Percentiles rank a stretch among this genome's conserved stretches.
Evolutionary conservation across 2,888 invertebrate genomes (phyloP).

Genomic region (Phaonia tiefii): DNA sequence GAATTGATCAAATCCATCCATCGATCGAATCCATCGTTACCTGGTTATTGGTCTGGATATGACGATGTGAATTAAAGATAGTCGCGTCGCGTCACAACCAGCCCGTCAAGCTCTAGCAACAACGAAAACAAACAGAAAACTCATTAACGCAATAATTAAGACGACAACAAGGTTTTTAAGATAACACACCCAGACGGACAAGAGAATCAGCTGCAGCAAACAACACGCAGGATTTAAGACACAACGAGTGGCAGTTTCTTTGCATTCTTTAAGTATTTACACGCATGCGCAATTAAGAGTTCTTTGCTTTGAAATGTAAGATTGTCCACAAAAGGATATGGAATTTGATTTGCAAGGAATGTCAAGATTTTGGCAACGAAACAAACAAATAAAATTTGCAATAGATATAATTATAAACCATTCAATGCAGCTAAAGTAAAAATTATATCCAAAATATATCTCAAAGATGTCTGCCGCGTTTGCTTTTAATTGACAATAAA

Average conservation of each 20-base stretch:
- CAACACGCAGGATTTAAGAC: conserved; percentile 53
- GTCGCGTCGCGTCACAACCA: conserved; percentile 2
- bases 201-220: conserved; percentile 25
- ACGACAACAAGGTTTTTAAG: conserved; percentile 72
- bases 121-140: conserved; percentile 67
- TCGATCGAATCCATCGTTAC: conserved; percentile 58
- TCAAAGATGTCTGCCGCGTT: too few relatives aligned
- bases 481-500: too few relatives aligned
- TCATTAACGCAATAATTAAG: conserved; percentile 75
- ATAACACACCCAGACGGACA: conserved; percentile 61
- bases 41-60: conserved; percentile 57
- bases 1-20: conserved; percentile 65
- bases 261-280: neutral
- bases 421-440: too few relatives aligned
- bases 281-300: conserved; percentile 1
- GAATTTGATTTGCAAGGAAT: too few relatives aligned
- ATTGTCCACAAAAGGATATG: too few relatives aligned
- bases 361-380: too few relatives aligned
- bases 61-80: conserved; percentile 34
- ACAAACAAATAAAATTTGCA: too few relatives aligned
- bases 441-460: too few relatives aligned
- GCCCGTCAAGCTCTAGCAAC: conserved; percentile 5
- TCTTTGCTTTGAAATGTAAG: too few relatives aligned
- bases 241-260: conserved; percentile 3
- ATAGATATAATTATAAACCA: too few relatives aligned